A percentile compares a stretch with the other conserved stretches of the same genome.
phyloP scores from a whole-genome alignment of 1,140 invertebrate species.

The Probaryconus sp. region DNA sequence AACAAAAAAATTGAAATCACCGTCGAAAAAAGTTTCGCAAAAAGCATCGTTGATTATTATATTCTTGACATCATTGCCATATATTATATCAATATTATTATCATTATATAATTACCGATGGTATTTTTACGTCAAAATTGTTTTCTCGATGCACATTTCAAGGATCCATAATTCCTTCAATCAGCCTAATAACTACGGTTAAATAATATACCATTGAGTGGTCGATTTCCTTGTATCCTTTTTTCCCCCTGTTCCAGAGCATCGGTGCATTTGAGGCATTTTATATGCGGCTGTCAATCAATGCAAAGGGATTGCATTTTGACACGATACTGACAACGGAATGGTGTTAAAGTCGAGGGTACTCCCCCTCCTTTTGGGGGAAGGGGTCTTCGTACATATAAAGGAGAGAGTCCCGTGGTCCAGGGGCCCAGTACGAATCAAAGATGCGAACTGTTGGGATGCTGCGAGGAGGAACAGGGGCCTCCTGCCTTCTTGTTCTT shows the following conservation, averaged over 20 bases:
- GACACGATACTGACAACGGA: slow-evolving; percentile 71
- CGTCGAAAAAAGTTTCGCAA: too few species aligned
- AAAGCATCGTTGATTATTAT: too few species aligned
- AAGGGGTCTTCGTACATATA: slow-evolving; percentile 69
- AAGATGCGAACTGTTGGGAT: slow-evolving; percentile 74
- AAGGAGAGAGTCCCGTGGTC: slow-evolving; percentile 73
- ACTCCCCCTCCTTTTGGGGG: slow-evolving; percentile 61
- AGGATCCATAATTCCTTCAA: slow-evolving; percentile 57
- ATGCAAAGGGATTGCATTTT: slow-evolving; percentile 65
- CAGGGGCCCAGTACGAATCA: slow-evolving; percentile 75
- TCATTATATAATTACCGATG: slow-evolving; percentile 25
- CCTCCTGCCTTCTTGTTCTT: slow-evolving; percentile 61
- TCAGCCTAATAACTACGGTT: slow-evolving; percentile 47
- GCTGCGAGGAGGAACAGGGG: slow-evolving; percentile 67
- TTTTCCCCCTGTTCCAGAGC: slow-evolving; percentile 25
- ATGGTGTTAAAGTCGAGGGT: slow-evolving; percentile 67
- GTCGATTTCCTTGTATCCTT: slow-evolving; percentile 56
- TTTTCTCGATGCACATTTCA: slow-evolving; percentile 40
- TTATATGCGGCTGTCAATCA: slow-evolving; percentile 62
- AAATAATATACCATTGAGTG: slow-evolving; percentile 47
- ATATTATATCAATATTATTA: slow-evolving; percentile 2
- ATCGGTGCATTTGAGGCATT: slow-evolving; percentile 36
- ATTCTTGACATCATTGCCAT: background rate
- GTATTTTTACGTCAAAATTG: slow-evolving; percentile 50
- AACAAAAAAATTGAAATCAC: too few species aligned